Evolutionary conservation across 2,888 invertebrate genomes (phyloP).

Genomic region (Hirudinaria manillensis): DNA sequence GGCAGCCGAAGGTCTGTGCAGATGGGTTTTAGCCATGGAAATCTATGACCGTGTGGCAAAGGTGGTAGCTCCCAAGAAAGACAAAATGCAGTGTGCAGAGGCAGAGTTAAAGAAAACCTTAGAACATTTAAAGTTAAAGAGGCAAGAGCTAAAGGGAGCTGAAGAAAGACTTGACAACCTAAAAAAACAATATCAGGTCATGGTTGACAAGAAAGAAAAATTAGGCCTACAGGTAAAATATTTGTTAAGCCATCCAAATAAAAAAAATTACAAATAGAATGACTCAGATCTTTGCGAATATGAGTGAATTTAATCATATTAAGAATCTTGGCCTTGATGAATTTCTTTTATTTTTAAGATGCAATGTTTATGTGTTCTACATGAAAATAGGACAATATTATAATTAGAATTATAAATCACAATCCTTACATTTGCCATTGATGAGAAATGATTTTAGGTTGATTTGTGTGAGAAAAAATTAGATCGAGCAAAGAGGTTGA

Average conservation of each 20-base stretch:
- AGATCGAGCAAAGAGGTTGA: conserved; percentile 77
- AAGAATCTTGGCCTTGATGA: too few relatives aligned
- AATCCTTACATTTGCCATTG: background rate
- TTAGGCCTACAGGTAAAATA: conserved; percentile 48
- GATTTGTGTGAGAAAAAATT: conserved; percentile 77
- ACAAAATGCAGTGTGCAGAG: conserved; percentile 51
- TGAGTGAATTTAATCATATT: background rate
- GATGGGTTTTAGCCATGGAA: conserved; percentile 55
- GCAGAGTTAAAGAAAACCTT: conserved; percentile 49
- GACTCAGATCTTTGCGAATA: background rate
- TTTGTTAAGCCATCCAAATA: background rate
- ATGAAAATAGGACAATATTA: background rate
- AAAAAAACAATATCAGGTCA: conserved; percentile 53
- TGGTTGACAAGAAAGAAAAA: conserved; percentile 54
- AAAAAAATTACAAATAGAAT: background rate
- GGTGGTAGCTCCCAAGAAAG: conserved; percentile 54
- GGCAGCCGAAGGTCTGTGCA: conserved; percentile 79
- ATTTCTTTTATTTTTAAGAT: too few relatives aligned
- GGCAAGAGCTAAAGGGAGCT: conserved; percentile 58
- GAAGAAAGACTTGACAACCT: conserved; percentile 69
- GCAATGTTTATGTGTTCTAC: too few relatives aligned
- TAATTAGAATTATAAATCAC: background rate
- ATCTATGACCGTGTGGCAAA: conserved; percentile 55
- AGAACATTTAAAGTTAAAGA: conserved; percentile 49
- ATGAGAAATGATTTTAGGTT: conserved; percentile 54